phyloP scores from a whole-genome alignment of 2,888 invertebrate genomes.

The Caenorhabditis zanzibari region DNA sequence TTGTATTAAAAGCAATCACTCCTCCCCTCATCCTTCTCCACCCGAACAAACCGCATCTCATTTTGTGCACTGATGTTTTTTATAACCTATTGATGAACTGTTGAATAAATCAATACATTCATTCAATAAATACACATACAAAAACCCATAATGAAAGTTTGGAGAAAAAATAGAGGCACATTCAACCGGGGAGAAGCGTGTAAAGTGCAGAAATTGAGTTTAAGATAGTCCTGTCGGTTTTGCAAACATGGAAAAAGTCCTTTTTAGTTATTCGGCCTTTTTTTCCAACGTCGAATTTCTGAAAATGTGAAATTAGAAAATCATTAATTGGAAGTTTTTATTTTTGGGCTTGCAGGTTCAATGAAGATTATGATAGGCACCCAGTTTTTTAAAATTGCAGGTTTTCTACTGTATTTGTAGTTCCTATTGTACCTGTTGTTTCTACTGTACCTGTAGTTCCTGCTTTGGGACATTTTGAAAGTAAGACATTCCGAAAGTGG shows the following conservation, averaged over 20 bases:
- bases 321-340: no score
- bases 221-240: constrained; percentile 73
- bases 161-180: neutral
- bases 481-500: no score
- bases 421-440: no score
- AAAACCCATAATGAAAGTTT: constrained; percentile 12
- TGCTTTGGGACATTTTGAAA: no score
- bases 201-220: constrained; percentile 77
- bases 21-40: neutral
- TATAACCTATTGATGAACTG: constrained; percentile 27
- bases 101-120: constrained; percentile 19
- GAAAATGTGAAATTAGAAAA: constrained; percentile 60
- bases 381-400: no score
- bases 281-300: constrained; percentile 78
- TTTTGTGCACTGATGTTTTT: constrained; percentile 33
- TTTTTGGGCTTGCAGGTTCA: no score
- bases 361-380: no score
- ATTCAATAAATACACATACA: constrained; percentile 43
- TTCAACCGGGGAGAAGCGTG: constrained; percentile 75
- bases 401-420: no score
- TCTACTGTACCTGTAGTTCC: no score
- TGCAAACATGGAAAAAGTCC: constrained; percentile 78
- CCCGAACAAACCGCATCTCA: constrained; percentile 23
- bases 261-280: constrained; percentile 77
- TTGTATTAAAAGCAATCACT: neutral